phyloP scores from a whole-genome alignment of 64 coral and sea anemone species.

The Pachyseris speciosa region DNA sequence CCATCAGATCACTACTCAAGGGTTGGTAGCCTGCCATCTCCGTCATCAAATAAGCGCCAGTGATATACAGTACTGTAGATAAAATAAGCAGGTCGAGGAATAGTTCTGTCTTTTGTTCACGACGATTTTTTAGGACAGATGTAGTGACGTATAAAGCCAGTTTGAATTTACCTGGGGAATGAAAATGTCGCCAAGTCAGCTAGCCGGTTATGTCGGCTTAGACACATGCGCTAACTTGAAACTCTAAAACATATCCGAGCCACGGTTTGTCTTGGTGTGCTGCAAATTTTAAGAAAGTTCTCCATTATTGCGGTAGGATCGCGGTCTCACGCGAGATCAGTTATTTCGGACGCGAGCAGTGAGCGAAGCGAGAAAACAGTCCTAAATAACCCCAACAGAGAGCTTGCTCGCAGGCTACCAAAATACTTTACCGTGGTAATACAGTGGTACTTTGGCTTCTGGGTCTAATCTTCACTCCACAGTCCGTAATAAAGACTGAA shows the following conservation, averaged over 20 bases:
- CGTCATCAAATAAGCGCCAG: neutral
- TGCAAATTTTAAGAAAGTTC: too few relatives aligned
- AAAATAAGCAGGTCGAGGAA: neutral
- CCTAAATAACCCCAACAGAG: too few relatives aligned
- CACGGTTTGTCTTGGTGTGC: too few relatives aligned
- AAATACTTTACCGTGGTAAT: neutral
- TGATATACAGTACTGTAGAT: neutral
- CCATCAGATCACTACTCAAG: neutral
- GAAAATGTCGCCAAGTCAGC: too few relatives aligned
- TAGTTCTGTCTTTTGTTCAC: neutral
- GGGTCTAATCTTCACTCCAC: neutral
- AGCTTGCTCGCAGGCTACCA: neutral
- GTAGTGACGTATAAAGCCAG: neutral
- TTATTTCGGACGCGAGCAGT: too few relatives aligned
- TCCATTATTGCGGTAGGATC: too few relatives aligned
- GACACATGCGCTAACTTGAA: too few relatives aligned
- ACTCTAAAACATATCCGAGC: too few relatives aligned
- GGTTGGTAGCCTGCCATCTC: constrained; percentile 17
- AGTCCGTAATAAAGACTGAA: neutral
- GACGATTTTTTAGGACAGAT: neutral
- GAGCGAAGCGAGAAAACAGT: too few relatives aligned
- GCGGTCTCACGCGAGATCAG: too few relatives aligned
- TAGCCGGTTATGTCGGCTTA: too few relatives aligned
- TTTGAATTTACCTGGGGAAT: neutral
- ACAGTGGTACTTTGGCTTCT: neutral